Evolutionary conservation across 2,888 invertebrate species (phyloP).

Genomic region (Allygus modestus): DNA sequence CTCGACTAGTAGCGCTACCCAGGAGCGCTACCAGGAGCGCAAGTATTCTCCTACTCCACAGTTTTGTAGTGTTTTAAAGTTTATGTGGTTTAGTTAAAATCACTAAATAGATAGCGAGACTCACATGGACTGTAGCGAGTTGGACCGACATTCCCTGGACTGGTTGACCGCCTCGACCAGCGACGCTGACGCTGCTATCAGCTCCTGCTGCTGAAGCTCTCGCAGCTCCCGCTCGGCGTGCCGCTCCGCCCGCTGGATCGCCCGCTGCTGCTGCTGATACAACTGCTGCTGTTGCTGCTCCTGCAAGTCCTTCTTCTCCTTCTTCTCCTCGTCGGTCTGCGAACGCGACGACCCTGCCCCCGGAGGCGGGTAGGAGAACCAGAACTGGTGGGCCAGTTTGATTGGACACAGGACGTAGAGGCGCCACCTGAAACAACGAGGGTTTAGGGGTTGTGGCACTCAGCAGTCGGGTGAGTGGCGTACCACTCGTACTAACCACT

Average conservation of each 20-base stretch:
- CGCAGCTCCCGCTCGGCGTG: conserved; percentile 76
- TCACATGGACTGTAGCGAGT: conserved; percentile 62
- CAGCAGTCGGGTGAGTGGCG: no score
- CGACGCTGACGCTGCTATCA: conserved; percentile 61
- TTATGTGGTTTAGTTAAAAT: no score
- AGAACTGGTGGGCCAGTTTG: conserved; percentile 92
- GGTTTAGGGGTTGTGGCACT: neutral
- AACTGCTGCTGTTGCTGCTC: conserved; percentile 80
- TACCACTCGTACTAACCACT: no score
- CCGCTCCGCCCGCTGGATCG: conserved; percentile 71
- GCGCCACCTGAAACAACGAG: conserved; percentile 57
- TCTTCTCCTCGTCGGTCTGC: conserved; percentile 79
- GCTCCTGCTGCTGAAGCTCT: conserved; percentile 69
- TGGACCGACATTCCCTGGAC: conserved; percentile 64
- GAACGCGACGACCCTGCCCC: conserved; percentile 80
- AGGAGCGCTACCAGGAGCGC: no score
- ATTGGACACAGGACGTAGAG: conserved; percentile 67
- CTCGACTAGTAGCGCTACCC: no score
- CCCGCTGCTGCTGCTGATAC: conserved; percentile 79
- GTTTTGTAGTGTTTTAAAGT: no score
- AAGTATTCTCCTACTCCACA: no score
- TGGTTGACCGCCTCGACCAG: conserved; percentile 63
- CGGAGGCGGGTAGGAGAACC: conserved; percentile 90
- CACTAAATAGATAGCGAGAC: no score
- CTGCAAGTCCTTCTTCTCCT: conserved; percentile 73